Evolutionary conservation across 1,140 invertebrate species (phyloP).

Genomic region (Bombus turneri): DNA sequence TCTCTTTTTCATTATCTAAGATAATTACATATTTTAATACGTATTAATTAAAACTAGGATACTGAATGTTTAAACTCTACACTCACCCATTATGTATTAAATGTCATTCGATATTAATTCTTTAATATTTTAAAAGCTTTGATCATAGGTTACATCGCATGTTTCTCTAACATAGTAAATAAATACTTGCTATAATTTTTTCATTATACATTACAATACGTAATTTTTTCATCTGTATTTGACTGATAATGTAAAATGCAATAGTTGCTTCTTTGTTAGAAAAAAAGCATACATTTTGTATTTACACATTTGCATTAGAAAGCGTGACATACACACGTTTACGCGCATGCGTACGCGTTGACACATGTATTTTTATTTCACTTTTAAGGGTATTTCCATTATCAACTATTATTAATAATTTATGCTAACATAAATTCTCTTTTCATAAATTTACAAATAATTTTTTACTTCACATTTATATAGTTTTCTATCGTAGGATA

Average conservation of each 20-base stretch:
- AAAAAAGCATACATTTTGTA: neutral
- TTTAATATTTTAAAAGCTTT: neutral
- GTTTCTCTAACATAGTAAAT: no score
- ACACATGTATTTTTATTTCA: neutral
- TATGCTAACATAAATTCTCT: neutral
- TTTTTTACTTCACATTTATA: conserved; percentile 27
- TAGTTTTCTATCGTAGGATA: neutral
- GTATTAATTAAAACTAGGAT: neutral
- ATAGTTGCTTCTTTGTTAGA: neutral
- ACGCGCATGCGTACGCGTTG: neutral
- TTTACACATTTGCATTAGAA: neutral
- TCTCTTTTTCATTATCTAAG: neutral
- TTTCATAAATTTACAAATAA: conserved; percentile 14
- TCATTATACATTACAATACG: neutral
- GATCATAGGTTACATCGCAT: conserved; percentile 6
- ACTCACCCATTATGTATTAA: conserved; percentile 15
- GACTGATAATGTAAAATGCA: neutral
- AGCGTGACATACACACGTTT: no score
- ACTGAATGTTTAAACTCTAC: neutral
- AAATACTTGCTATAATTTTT: neutral
- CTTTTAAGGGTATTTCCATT: neutral
- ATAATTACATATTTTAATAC: neutral
- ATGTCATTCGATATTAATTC: neutral
- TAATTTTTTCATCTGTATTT: no score
- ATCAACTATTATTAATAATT: neutral